Conservation (phyloP, 2,797 vertebrate species). For the Oreonectes daqikongensis region DNA sequence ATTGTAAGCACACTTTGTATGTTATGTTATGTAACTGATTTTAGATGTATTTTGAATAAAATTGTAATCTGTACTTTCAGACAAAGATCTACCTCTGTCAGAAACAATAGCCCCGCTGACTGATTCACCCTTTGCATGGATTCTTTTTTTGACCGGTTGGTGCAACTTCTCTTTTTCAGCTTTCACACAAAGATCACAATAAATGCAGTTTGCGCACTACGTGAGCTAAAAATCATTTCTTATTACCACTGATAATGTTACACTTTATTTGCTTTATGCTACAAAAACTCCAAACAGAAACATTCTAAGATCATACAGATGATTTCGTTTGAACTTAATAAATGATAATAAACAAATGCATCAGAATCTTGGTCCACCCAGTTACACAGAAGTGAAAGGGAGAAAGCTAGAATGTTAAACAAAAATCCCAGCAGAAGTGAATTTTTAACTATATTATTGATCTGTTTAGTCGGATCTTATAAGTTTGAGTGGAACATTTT, state of each 20-base stretch:
- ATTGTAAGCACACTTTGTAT: background rate
- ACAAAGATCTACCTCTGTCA: slow-evolving; percentile 44
- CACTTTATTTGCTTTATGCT: no score
- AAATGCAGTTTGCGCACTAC: background rate
- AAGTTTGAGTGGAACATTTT: background rate
- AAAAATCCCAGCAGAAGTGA: no score
- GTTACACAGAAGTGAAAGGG: background rate
- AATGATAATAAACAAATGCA: no score
- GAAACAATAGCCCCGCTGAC: slow-evolving; percentile 49
- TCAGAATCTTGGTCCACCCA: background rate
- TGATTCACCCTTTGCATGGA: slow-evolving; percentile 59
- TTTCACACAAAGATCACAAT: background rate
- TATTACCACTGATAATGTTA: no score
- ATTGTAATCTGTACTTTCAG: slow-evolving; percentile 3
- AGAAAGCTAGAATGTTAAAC: background rate
- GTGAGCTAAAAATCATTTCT: no score
- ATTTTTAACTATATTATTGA: no score
- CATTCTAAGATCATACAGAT: no score
- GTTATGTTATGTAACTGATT: no score
- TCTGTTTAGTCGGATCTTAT: no score
- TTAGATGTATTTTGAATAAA: no score
- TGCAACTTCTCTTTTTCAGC: background rate
- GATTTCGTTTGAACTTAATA: no score
- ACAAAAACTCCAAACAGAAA: no score
- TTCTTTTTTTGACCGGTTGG: slow-evolving; percentile 64